Conservation (phyloP, 2,113 vertebrate genomes). For the Daubentonia madagascariensis region DNA sequence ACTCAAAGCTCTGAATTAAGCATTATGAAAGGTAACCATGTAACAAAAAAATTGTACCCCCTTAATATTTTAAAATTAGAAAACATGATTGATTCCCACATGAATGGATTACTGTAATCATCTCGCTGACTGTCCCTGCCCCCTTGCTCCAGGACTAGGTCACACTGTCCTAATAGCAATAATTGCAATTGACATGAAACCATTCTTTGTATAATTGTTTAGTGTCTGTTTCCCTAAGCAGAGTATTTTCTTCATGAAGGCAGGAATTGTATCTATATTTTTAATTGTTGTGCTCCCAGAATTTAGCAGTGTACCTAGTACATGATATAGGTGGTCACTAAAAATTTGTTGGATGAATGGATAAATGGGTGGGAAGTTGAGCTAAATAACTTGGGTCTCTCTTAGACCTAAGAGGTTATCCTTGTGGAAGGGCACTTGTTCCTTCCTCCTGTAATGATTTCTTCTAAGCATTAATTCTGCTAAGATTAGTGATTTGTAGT, state of each 20-base stretch:
- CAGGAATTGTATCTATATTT: background rate
- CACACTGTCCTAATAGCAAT: background rate
- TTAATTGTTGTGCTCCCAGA: background rate
- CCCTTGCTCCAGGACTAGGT: background rate
- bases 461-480: slow-evolving; percentile 11
- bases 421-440: background rate
- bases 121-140: background rate
- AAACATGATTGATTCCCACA: background rate
- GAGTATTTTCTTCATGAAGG: background rate
- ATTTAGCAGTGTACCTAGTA: background rate
- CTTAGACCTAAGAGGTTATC: background rate
- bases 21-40: too few species aligned
- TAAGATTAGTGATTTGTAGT: background rate
- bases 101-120: background rate
- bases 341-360: background rate
- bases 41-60: too few species aligned
- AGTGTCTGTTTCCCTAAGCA: background rate
- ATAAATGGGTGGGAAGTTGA: background rate
- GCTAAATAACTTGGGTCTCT: background rate
- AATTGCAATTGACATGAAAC: background rate
- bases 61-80: background rate
- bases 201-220: background rate
- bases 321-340: background rate
- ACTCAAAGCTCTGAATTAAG: too few species aligned
- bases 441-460: background rate